A percentile compares a stretch with the other conserved stretches of the same genome.
Conservation (phyloP, 2,113 vertebrate genomes). For the Corythornis madagascariensis region DNA sequence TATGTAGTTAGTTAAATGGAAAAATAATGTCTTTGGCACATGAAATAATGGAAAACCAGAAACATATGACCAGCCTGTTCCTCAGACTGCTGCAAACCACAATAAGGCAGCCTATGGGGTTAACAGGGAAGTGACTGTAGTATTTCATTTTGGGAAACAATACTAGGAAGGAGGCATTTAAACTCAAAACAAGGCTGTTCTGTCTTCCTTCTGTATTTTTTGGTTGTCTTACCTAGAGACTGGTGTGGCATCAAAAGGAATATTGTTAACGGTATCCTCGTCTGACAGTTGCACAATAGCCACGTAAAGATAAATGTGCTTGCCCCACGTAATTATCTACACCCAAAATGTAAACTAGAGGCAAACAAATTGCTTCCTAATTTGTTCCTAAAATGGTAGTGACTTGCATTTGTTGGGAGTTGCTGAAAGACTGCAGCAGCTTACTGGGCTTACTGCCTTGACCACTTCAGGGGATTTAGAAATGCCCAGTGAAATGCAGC, state of each 20-base stretch:
- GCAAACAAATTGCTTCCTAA: slow-evolving; percentile 46
- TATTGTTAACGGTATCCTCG: neutral
- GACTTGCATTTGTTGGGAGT: neutral
- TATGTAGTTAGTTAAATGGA: neutral
- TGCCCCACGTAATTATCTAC: slow-evolving; percentile 9
- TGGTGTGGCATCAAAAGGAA: neutral
- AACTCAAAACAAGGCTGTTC: slow-evolving; percentile 24
- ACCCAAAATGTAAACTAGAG: slow-evolving; percentile 24
- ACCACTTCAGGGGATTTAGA: neutral
- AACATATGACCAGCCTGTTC: neutral
- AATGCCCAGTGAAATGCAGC: neutral
- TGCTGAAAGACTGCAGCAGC: neutral
- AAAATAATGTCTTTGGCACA: neutral
- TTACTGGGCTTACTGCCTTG: neutral
- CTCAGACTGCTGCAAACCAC: neutral
- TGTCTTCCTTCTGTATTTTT: slow-evolving; percentile 8
- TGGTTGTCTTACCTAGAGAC: neutral
- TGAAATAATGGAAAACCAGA: neutral
- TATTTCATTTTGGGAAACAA: slow-evolving; percentile 48
- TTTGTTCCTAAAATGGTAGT: slow-evolving; percentile 19
- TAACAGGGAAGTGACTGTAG: slow-evolving; percentile 20
- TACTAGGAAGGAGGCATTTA: slow-evolving; percentile 52
- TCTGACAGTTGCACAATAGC: neutral
- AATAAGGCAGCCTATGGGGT: neutral
- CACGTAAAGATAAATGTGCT: slow-evolving; percentile 12